Conservation (phyloP, 2,113 vertebrate species). For the Macquaria ambigua region DNA sequence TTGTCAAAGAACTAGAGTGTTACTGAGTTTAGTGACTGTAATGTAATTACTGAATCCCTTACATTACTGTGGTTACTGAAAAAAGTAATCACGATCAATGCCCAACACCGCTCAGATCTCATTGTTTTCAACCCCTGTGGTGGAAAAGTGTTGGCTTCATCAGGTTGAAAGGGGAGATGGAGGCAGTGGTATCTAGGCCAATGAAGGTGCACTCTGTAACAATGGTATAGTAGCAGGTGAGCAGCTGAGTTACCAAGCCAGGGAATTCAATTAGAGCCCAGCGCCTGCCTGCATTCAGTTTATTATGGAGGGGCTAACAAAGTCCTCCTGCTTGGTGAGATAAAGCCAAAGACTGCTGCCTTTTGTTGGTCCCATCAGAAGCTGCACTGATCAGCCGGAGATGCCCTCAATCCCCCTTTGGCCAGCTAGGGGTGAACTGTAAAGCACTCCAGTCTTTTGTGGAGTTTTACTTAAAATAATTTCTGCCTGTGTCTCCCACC, state of each 20-base stretch:
- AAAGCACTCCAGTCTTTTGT: conserved; percentile 49
- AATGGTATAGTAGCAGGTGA: conserved; percentile 64
- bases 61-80: not conserved
- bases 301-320: conserved; percentile 68
- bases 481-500: conserved; percentile 28
- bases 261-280: conserved; percentile 73
- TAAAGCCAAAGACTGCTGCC: conserved; percentile 59
- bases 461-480: conserved; percentile 65
- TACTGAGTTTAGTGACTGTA: not conserved
- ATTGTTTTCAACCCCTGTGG: conserved; percentile 20
- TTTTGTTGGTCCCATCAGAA: conserved; percentile 67
- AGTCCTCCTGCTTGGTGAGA: conserved; percentile 64
- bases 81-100: not conserved
- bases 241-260: conserved; percentile 63
- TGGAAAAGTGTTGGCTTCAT: conserved; percentile 12
- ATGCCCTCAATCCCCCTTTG: conserved; percentile 41
- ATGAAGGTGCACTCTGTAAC: conserved; percentile 41
- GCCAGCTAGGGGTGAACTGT: conserved; percentile 37
- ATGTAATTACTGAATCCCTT: not conserved
- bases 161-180: not conserved
- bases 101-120: not conserved
- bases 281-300: conserved; percentile 64
- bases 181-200: conserved; percentile 36
- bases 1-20: not conserved
- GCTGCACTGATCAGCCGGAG: conserved; percentile 28